Percentiles rank a stretch among this genome's conserved stretches.
These are phyloP conservation scores for Diarsia rubi DNA, from an alignment of 2,888 invertebrate species.

Conservation along the genomic window DNA sequence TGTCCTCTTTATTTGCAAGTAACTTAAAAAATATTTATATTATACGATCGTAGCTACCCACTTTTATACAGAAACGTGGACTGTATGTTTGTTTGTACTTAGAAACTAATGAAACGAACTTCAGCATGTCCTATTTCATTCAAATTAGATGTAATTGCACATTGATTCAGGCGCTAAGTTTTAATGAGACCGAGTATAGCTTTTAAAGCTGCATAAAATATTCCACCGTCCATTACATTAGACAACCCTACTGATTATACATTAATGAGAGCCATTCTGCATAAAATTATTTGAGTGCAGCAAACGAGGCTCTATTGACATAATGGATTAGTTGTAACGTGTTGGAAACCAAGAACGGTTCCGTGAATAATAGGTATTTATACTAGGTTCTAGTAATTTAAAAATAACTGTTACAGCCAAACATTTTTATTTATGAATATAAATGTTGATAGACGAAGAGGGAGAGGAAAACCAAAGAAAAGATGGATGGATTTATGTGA, in stretches of 20 bases:
- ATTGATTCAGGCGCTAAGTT: not conserved
- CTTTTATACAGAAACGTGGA: too few species aligned
- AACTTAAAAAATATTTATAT: too few species aligned
- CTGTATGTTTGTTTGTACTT: too few species aligned
- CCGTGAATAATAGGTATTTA: constrained; percentile 5
- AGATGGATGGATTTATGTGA: too few species aligned
- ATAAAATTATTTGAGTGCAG: constrained; percentile 53
- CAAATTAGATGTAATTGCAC: too few species aligned
- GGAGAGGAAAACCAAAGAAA: too few species aligned
- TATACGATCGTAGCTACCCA: too few species aligned
- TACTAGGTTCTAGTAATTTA: not conserved
- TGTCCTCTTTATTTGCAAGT: too few species aligned
- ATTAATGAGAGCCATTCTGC: constrained; percentile 33
- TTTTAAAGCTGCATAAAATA: not conserved
- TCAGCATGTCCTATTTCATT: too few species aligned
- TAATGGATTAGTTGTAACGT: constrained; percentile 50
- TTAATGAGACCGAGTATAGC: not conserved
- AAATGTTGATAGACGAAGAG: too few species aligned
- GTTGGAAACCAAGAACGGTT: constrained; percentile 17
- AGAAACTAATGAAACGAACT: too few species aligned
- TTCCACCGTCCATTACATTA: not conserved
- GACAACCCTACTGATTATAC: constrained; percentile 39
- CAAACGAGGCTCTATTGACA: constrained; percentile 41
- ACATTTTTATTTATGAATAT: too few species aligned
- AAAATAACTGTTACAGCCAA: not conserved